Percentiles rank a stretch among this genome's conserved stretches.
Conservation (phyloP, 2,113 vertebrate species). For the Fregata magnificens region DNA sequence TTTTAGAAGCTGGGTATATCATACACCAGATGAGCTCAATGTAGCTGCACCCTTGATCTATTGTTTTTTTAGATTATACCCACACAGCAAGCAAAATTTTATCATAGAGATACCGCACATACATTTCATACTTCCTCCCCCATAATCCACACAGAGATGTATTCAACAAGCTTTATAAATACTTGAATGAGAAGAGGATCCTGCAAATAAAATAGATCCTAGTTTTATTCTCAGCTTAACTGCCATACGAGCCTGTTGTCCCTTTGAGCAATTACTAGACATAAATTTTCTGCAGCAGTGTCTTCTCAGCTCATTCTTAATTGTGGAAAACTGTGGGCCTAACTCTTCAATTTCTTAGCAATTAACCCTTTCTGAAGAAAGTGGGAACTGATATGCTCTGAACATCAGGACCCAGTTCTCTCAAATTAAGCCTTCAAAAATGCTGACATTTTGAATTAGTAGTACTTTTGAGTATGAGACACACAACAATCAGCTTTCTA, state of each 20-base stretch:
- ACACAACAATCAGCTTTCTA: not conserved
- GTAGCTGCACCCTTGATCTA: not conserved
- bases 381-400: not conserved
- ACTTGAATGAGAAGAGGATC: conserved; percentile 47
- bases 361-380: not conserved
- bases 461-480: not conserved
- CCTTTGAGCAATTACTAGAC: not conserved
- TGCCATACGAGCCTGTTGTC: not conserved
- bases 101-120: conserved; percentile 36
- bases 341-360: not conserved
- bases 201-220: conserved; percentile 31
- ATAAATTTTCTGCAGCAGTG: not conserved
- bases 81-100: conserved; percentile 39
- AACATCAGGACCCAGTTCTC: not conserved
- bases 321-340: not conserved
- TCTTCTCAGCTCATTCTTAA: not conserved
- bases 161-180: conserved; percentile 43
- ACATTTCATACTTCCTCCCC: conserved; percentile 48
- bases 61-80: conserved; percentile 29
- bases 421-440: not conserved
- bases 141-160: conserved; percentile 21
- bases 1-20: not conserved
- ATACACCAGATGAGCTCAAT: not conserved
- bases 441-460: not conserved
- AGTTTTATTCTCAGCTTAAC: conserved; percentile 14